Conservation (phyloP, 37 sponge, comb jelly and placozoan genomes). For the Oopsacas minuta region DNA sequence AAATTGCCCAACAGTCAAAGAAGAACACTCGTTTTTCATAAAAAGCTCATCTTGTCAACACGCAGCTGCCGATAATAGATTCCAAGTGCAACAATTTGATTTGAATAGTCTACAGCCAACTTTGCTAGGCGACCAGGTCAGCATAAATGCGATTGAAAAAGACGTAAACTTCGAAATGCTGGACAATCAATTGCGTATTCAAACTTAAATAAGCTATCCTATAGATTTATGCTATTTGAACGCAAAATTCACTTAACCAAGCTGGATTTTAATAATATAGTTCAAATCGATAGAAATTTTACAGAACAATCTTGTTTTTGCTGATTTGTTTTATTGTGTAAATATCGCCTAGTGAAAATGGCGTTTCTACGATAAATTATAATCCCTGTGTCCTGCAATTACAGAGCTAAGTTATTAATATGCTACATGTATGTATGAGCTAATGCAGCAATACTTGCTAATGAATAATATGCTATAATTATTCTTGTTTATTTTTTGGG, state of each 20-base stretch:
- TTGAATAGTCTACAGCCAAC: not conserved
- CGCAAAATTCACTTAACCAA: not conserved
- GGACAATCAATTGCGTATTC: not conserved
- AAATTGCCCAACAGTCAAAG: not conserved
- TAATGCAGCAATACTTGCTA: not conserved
- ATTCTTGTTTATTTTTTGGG: not conserved
- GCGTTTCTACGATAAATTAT: conserved; percentile 10
- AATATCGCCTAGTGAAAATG: not conserved
- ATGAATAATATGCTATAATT: not conserved
- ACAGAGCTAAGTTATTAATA: not conserved
- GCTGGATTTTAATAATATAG: not conserved
- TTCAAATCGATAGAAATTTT: conserved; percentile 6
- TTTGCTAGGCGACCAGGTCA: not conserved
- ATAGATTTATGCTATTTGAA: not conserved
- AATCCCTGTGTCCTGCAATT: not conserved
- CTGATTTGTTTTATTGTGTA: not conserved
- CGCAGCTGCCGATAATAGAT: not conserved
- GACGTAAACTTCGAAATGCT: conserved; percentile 3
- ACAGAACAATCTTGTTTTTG: not conserved
- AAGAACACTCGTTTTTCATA: not conserved
- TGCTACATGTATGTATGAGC: not conserved
- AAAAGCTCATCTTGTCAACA: not conserved
- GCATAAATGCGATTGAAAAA: not conserved
- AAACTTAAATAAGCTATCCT: not conserved
- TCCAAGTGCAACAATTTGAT: not conserved